Percentiles rank a stretch among this genome's conserved stretches.
Conservation (phyloP, 2,113 vertebrate species). For the Odobenus rosmarus region DNA sequence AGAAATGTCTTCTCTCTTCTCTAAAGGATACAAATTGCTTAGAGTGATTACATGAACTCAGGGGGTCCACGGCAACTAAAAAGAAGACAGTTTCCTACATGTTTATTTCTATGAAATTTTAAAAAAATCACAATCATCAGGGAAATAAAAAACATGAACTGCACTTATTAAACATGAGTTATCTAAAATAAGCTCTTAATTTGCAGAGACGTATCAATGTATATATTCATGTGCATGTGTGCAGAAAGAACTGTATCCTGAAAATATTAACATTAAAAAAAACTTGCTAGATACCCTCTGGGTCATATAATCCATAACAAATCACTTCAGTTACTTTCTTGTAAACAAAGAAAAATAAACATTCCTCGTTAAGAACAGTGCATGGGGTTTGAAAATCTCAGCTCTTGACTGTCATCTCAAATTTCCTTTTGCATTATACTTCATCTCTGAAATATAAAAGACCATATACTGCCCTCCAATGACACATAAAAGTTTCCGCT, state of each 20-base stretch:
- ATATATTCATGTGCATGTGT: not conserved
- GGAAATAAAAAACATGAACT: conserved; percentile 52
- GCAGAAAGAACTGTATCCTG: not conserved
- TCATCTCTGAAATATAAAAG: conserved; percentile 51
- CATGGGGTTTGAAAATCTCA: conserved; percentile 38
- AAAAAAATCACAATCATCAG: not conserved
- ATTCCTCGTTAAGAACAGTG: conserved; percentile 3
- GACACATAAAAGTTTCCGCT: conserved; percentile 58
- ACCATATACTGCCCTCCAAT: conserved; percentile 52
- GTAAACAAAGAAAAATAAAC: conserved; percentile 57
- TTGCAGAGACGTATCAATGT: not conserved
- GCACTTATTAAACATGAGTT: conserved; percentile 35
- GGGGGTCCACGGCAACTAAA: conserved; percentile 17
- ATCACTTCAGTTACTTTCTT: conserved; percentile 25
- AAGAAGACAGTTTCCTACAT: conserved; percentile 6
- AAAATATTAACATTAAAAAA: not conserved
- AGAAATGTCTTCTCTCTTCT: conserved; percentile 16
- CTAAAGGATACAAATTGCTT: conserved; percentile 26
- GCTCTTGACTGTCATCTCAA: conserved; percentile 20
- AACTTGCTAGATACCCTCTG: not conserved
- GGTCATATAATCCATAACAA: not conserved
- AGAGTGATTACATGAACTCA: conserved; percentile 22
- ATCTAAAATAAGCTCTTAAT: conserved; percentile 35
- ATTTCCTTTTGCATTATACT: conserved; percentile 36
- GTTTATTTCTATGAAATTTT: conserved; percentile 28